Percentiles rank a stretch among this genome's conserved stretches.
Evolutionary conservation across 2,113 vertebrate species (phyloP).

Genomic region (Lanius ludovicianus): DNA sequence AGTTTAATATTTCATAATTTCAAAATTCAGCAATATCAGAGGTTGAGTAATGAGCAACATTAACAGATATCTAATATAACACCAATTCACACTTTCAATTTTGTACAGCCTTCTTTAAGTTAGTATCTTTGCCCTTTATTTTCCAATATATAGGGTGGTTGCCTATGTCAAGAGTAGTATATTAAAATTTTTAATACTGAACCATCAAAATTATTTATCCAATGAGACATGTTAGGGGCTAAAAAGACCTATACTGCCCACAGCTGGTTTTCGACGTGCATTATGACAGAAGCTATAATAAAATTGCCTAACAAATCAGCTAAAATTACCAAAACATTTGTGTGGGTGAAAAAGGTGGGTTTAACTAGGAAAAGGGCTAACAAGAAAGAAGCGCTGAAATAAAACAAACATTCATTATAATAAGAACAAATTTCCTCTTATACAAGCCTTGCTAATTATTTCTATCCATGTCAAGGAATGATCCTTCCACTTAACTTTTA

Average conservation of each 20-base stretch:
- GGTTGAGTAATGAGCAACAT: background rate
- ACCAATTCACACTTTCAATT: background rate
- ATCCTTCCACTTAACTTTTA: background rate
- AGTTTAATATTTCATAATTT: background rate
- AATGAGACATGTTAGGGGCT: background rate
- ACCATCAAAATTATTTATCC: background rate
- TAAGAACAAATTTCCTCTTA: background rate
- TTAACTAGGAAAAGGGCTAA: background rate
- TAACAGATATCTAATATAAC: background rate
- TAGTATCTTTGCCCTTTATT: background rate
- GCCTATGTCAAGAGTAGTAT: background rate
- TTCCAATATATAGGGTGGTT: background rate
- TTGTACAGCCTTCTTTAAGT: background rate
- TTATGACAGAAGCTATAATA: background rate
- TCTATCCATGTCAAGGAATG: background rate
- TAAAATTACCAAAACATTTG: background rate
- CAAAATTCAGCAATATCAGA: background rate
- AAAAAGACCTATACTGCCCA: background rate
- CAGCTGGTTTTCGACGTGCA: background rate
- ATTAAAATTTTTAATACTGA: background rate
- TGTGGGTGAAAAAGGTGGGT: background rate
- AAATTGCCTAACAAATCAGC: background rate
- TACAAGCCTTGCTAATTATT: background rate
- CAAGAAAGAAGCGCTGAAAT: background rate
- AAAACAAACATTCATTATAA: background rate